These are phyloP conservation scores for Hylaeus volcanicus DNA, from an alignment of 1,140 invertebrate species.

Conservation along the genomic window DNA sequence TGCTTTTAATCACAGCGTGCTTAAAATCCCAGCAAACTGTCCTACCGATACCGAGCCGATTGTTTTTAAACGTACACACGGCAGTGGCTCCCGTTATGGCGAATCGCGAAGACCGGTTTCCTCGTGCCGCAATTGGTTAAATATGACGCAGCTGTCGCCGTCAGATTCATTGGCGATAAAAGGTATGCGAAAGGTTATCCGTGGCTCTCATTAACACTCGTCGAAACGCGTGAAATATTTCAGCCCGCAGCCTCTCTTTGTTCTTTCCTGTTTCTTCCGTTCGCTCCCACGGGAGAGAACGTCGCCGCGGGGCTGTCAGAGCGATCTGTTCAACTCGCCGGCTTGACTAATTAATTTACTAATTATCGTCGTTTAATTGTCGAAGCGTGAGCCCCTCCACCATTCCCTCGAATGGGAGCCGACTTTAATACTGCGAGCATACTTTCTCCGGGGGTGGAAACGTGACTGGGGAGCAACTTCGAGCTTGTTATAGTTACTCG, in stretches of 20 bases:
- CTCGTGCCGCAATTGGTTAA: conserved; percentile 36
- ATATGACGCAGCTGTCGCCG: conserved; percentile 27
- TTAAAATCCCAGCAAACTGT: no score
- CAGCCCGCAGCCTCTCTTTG: neutral
- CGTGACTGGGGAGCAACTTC: neutral
- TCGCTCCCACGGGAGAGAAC: neutral
- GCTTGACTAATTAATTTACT: conserved; percentile 49
- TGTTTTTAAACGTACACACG: conserved; percentile 3
- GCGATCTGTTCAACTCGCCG: conserved; percentile 2
- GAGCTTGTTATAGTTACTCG: neutral
- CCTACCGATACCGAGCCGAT: conserved; percentile 11
- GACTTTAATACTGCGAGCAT: neutral
- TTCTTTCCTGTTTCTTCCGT: conserved; percentile 1
- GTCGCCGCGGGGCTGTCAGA: neutral
- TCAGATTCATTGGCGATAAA: conserved; percentile 46
- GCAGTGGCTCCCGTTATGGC: conserved; percentile 6
- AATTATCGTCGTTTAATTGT: conserved; percentile 48
- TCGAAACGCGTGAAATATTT: neutral
- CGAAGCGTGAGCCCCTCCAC: neutral
- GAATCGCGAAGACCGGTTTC: conserved; percentile 36
- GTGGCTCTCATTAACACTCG: conserved; percentile 39
- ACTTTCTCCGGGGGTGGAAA: no score
- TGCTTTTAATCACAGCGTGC: no score
- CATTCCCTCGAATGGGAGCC: neutral
- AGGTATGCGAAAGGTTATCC: conserved; percentile 36